phyloP scores from a whole-genome alignment of 2,113 vertebrate genomes.

The Cepphus grylle region DNA sequence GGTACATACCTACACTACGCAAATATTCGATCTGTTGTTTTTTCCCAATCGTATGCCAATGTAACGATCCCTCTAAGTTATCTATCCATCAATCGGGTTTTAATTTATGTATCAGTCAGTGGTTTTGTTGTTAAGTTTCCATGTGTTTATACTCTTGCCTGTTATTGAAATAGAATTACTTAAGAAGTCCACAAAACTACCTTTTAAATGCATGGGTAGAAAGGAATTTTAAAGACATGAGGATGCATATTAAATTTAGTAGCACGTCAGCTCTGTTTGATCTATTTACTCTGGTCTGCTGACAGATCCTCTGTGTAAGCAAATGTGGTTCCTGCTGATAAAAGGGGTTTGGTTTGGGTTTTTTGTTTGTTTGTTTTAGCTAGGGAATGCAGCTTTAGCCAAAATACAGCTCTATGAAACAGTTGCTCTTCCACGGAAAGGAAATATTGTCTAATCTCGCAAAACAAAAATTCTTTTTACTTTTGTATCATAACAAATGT shows the following conservation, averaged over 20 bases:
- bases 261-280: slow-evolving; percentile 25
- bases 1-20: background rate
- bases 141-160: background rate
- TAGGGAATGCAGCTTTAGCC: background rate
- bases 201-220: slow-evolving; percentile 34
- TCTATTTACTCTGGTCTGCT: slow-evolving; percentile 12
- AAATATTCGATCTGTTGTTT: slow-evolving; percentile 20
- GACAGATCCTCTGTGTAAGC: slow-evolving; percentile 17
- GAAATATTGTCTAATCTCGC: background rate
- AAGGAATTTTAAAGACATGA: slow-evolving; percentile 51
- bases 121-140: background rate
- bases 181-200: slow-evolving; percentile 43
- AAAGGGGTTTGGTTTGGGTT: background rate
- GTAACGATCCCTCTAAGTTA: slow-evolving; percentile 49
- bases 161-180: slow-evolving; percentile 46
- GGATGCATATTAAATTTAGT: slow-evolving; percentile 3
- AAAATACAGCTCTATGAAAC: background rate
- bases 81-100: slow-evolving; percentile 31
- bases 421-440: background rate
- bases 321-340: slow-evolving; percentile 21
- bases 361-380: background rate
- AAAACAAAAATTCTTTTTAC: background rate
- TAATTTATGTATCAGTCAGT: slow-evolving; percentile 12
- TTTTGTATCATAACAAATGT: background rate
- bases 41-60: slow-evolving; percentile 43